Percentiles rank a stretch among this genome's conserved stretches.
Conservation (phyloP, 2,888 invertebrate genomes). For the Arctia plantaginis region DNA sequence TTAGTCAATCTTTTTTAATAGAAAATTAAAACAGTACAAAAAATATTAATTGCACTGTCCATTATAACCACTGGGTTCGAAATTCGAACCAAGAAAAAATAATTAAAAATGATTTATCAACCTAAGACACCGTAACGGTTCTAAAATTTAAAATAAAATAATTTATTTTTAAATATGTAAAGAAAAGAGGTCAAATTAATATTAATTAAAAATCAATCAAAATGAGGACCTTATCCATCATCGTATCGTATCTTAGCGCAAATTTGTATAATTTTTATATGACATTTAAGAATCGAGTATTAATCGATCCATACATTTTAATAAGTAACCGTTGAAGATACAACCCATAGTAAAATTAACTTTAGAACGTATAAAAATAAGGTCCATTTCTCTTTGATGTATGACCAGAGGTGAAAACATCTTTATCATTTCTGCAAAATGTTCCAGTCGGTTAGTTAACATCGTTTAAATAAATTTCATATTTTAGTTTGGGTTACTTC, state of each 20-base stretch:
- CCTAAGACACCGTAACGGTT: constrained; percentile 11
- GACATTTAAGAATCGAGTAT: constrained; percentile 65
- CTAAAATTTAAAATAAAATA: constrained; percentile 16
- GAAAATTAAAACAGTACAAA: not conserved
- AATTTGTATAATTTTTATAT: constrained; percentile 60
- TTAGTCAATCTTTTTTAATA: not conserved
- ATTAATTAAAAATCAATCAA: constrained; percentile 46
- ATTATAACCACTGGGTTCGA: not conserved
- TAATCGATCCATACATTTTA: constrained; percentile 72
- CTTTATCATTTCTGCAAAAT: constrained; percentile 42
- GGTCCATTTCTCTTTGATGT: constrained; percentile 19
- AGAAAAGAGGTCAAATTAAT: constrained; percentile 15
- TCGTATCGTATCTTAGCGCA: constrained; percentile 26
- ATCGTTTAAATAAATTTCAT: constrained; percentile 33
- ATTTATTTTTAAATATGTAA: constrained; percentile 9
- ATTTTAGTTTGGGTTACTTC: constrained; percentile 4
- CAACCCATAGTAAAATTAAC: constrained; percentile 22
- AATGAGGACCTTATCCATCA: constrained; percentile 58
- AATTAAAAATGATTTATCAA: not conserved
- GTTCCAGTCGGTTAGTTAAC: constrained; percentile 23
- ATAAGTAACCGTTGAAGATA: constrained; percentile 44
- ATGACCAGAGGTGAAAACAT: constrained; percentile 23
- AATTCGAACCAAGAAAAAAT: not conserved
- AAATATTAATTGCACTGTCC: not conserved
- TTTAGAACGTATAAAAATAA: not conserved